phyloP scores from a whole-genome alignment of 2,113 vertebrate genomes.

The Pycnonotus jocosus region DNA sequence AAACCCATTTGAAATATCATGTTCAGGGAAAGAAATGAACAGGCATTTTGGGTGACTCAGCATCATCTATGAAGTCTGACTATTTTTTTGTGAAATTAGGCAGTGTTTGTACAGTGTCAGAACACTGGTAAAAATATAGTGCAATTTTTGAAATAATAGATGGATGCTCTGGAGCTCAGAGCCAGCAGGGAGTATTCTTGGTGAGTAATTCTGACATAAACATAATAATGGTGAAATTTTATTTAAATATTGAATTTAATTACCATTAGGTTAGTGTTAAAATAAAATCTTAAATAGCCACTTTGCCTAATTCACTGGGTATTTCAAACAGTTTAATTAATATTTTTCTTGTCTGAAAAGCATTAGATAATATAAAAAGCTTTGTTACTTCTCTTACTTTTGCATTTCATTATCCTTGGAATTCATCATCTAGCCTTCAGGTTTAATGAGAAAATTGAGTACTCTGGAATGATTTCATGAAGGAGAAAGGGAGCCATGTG shows the following conservation, averaged over 20 bases:
- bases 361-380: background rate
- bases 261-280: background rate
- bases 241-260: conserved; percentile 6
- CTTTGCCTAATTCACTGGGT: background rate
- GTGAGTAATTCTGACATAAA: background rate
- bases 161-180: background rate
- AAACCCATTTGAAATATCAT: background rate
- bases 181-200: background rate
- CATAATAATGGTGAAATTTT: background rate
- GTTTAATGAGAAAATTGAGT: conserved; percentile 30
- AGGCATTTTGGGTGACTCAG: background rate
- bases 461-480: background rate
- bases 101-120: background rate
- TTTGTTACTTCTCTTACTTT: conserved; percentile 2
- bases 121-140: background rate
- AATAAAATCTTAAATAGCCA: background rate
- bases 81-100: background rate
- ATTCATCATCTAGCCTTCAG: background rate
- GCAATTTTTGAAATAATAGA: background rate
- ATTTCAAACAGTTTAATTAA: conserved; percentile 27
- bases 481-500: background rate
- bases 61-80: background rate
- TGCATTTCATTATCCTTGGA: background rate
- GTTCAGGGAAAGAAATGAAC: background rate
- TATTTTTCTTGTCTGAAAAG: conserved; percentile 13